Percentiles rank a stretch among this genome's conserved stretches.
phyloP scores from a whole-genome alignment of 2,113 vertebrate genomes.

The Dicrurus megarhynchus region DNA sequence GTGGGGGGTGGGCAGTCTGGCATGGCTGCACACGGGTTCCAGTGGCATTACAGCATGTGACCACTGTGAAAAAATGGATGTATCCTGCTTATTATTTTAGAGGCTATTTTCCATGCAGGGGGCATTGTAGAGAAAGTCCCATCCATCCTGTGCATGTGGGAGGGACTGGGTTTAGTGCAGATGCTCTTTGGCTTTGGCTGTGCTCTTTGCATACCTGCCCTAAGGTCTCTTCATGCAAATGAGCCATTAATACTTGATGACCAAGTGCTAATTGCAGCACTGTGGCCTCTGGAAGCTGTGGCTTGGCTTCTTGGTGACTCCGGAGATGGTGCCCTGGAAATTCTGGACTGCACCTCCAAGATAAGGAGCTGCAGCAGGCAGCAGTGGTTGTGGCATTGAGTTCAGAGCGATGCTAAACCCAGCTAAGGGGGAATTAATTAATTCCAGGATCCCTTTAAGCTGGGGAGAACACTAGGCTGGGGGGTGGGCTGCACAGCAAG shows the following conservation, averaged over 20 bases:
- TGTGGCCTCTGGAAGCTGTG: neutral
- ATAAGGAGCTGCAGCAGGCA: neutral
- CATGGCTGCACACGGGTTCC: rapidly evolving
- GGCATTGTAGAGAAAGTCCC: neutral
- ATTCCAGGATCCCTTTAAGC: neutral
- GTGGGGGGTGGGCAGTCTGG: neutral
- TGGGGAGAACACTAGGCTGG: neutral
- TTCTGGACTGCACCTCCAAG: neutral
- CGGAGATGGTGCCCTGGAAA: neutral
- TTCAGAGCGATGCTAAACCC: neutral
- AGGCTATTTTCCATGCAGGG: neutral
- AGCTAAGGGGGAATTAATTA: neutral
- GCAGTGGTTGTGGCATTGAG: rapidly evolving
- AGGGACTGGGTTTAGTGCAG: neutral
- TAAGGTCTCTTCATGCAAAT: neutral
- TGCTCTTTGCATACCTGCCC: neutral
- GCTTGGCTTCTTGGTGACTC: neutral
- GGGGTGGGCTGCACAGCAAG: rapidly evolving
- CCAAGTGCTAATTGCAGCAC: neutral
- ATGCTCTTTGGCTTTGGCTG: neutral
- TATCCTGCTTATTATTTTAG: neutral
- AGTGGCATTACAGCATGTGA: neutral
- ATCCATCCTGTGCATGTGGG: neutral
- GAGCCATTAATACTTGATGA: neutral
- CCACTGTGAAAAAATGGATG: neutral